Evolutionary conservation across 92 coral and sea anemone species (phyloP), one percentile per base, ranked within the genome.

Genomic region (Nematostella vectensis): DNA sequence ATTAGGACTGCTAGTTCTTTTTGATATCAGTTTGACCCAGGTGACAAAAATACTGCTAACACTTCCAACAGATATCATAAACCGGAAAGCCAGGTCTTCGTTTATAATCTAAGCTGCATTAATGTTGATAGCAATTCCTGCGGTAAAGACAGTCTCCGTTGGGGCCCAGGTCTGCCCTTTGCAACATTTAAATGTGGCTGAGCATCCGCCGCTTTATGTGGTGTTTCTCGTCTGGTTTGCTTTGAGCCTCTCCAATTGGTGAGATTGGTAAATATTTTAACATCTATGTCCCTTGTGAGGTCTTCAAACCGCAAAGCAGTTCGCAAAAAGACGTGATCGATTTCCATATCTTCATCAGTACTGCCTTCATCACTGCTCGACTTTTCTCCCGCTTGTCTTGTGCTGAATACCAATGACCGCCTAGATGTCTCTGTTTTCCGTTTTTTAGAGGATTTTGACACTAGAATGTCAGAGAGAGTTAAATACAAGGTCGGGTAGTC

Each of bases 211-310:
- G 40, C 40, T 33, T 57, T 11, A 48, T 72, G 48, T 48, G 80
- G 60, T 33, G 65, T 53, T 44, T 72, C 75, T 38, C 42, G 60
- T 25, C 69, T 57, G 42, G 70, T 70, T 47, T 79, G 75, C 55
- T 79, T 72, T 44, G 50, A 57, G 27, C 87, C 87, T 47, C 77
- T 31, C 77, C 82, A 75, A 56, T 74, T 62, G 26, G 63, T 58
- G 2, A 72, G 57, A 25, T 75, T 75, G 38, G 82, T 75, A 57
- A 30, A 68, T 28, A 68, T 52, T 28, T 50, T 59, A 9, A 68
- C 65, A 59, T 68, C 70, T 17, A 40, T 27, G 22, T 58, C 82
- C 25, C 64, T 61, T 25, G 65, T 68, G 20, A 74, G 21, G 48
- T 74, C 67, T 44, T 68, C 75, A 59, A 66, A 74, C 59, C 37